Evolutionary conservation across 2,113 vertebrate species (phyloP).

Genomic region (Anser brachyrhynchus): DNA sequence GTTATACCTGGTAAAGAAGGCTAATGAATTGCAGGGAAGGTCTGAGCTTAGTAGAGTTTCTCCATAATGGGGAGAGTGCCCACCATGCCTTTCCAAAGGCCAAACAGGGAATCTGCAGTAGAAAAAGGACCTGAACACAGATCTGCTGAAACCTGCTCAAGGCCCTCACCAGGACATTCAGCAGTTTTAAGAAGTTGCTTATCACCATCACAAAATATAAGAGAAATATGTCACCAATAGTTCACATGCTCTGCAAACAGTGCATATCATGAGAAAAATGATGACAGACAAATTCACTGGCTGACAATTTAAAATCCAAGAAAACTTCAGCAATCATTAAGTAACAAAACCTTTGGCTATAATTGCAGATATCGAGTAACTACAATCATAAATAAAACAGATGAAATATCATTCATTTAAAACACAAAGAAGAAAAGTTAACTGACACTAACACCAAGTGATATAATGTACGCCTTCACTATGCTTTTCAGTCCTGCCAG

Average conservation of each 20-base stretch:
- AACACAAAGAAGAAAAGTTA: background rate
- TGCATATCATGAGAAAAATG: background rate
- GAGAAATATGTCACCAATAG: background rate
- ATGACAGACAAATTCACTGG: background rate
- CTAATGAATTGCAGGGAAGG: background rate
- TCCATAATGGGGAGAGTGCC: background rate
- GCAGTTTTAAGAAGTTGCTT: background rate
- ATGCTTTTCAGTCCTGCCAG: background rate
- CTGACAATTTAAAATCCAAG: background rate
- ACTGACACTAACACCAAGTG: background rate
- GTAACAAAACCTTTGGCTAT: background rate
- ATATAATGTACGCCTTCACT: background rate
- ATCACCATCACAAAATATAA: background rate
- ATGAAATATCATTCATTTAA: background rate
- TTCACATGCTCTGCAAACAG: background rate
- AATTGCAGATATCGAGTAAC: background rate
- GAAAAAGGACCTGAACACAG: background rate
- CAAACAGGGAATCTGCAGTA: background rate
- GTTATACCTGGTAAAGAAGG: background rate
- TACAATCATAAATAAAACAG: background rate
- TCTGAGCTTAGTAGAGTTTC: background rate
- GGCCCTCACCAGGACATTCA: background rate
- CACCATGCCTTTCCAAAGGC: background rate
- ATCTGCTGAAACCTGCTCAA: accelerated
- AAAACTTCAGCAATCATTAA: background rate